phyloP scores from a whole-genome alignment of 2,888 invertebrate species.

The Amphipyra berbera region DNA sequence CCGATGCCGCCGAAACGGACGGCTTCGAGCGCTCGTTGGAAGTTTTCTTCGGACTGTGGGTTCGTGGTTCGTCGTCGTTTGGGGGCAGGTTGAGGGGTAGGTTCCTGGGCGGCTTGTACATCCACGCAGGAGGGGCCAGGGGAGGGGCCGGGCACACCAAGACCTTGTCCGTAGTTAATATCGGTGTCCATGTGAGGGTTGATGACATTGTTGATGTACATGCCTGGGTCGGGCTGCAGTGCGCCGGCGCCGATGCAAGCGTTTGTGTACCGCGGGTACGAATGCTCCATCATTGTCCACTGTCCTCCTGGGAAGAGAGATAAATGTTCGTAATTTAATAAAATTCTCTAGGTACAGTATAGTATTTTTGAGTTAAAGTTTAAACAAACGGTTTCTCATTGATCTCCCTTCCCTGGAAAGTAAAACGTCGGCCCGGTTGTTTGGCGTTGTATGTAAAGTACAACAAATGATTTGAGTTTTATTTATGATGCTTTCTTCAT shows the following conservation, averaged over 20 bases:
- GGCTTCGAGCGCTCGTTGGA: constrained; percentile 94
- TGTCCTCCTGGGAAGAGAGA: constrained; percentile 94
- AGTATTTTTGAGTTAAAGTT: constrained; percentile 57
- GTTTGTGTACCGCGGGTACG: constrained; percentile 93
- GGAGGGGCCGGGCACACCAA: constrained; percentile 80
- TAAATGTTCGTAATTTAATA: constrained; percentile 85
- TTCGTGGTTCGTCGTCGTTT: constrained; percentile 93
- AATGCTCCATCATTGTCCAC: constrained; percentile 96
- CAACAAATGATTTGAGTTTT: not conserved
- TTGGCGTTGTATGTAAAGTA: not conserved
- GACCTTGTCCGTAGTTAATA: constrained; percentile 79
- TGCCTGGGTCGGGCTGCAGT: constrained; percentile 89
- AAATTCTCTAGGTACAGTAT: constrained; percentile 66
- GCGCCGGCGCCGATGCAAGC: constrained; percentile 91
- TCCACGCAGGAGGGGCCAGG: constrained; percentile 81
- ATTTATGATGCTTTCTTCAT: constrained; percentile 4
- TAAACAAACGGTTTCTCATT: constrained; percentile 72
- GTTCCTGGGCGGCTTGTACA: constrained; percentile 69
- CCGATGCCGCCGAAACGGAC: constrained; percentile 95
- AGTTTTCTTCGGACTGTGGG: constrained; percentile 95
- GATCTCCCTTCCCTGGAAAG: constrained; percentile 89
- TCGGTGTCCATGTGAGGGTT: constrained; percentile 79
- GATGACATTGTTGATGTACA: constrained; percentile 89
- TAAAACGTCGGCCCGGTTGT: constrained; percentile 55
- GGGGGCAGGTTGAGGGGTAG: constrained; percentile 75